Conservation (phyloP, 2,113 vertebrate genomes). For the Gopherus flavomarginatus region DNA sequence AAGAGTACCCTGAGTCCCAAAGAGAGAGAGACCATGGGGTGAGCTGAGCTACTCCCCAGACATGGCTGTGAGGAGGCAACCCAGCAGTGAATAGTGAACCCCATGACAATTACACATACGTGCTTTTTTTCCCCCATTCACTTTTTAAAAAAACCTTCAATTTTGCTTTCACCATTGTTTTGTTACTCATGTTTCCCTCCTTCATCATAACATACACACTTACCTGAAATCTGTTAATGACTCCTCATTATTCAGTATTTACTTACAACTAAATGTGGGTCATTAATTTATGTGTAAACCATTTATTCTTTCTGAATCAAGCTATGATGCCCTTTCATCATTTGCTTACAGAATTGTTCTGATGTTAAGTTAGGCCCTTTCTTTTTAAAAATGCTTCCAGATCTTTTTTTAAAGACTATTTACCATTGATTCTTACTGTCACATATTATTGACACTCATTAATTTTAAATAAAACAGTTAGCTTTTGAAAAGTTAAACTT, state of each 20-base stretch:
- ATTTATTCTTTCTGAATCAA: slow-evolving; percentile 22
- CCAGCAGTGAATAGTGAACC: no score
- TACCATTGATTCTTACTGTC: not conserved
- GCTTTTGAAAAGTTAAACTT: not conserved
- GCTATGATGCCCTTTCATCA: not conserved
- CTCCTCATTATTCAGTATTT: not conserved
- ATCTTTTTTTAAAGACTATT: slow-evolving; percentile 6
- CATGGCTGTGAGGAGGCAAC: no score
- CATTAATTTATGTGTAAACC: slow-evolving; percentile 3
- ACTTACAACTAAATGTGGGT: not conserved
- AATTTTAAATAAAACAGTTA: not conserved
- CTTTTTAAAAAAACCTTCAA: not conserved
- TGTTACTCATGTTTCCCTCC: not conserved
- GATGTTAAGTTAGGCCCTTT: not conserved
- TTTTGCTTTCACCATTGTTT: not conserved
- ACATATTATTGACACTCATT: not conserved
- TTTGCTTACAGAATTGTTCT: not conserved
- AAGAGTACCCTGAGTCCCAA: no score
- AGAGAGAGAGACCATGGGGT: no score
- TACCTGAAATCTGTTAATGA: slow-evolving; percentile 12
- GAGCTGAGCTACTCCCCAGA: no score
- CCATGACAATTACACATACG: not conserved
- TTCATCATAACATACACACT: not conserved
- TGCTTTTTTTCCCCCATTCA: not conserved
- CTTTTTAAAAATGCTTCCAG: not conserved